These are phyloP conservation scores for Drosophila baimaii DNA, from an alignment of 1,140 invertebrate species.

Conservation along the genomic window DNA sequence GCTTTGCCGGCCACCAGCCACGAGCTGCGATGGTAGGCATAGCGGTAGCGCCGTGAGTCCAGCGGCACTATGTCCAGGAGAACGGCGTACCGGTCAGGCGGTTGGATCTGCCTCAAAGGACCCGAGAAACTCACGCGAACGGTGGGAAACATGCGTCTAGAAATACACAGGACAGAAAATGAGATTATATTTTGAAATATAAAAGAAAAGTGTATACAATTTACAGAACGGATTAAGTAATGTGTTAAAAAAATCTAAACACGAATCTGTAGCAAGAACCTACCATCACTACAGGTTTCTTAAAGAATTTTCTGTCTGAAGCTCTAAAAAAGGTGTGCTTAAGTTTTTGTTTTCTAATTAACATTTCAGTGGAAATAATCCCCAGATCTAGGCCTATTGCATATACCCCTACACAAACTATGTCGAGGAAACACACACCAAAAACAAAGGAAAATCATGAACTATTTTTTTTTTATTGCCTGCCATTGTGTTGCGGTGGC, in stretches of 20 bases:
- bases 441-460: constrained; percentile 42
- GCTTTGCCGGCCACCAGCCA: constrained; percentile 99
- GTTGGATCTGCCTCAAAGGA: constrained; percentile 87
- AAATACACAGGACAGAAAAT: constrained; percentile 44
- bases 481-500: constrained; percentile 38
- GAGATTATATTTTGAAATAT: neutral
- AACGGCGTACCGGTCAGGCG: constrained; percentile 93
- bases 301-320: neutral
- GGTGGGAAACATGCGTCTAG: constrained; percentile 99
- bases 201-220: no score
- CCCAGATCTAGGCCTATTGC: no score
- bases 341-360: neutral
- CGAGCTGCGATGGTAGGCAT: constrained; percentile 98
- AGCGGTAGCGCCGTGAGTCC: constrained; percentile 98
- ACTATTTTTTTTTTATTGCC: constrained; percentile 64
- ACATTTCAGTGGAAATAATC: neutral
- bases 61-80: constrained; percentile 98
- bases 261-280: neutral
- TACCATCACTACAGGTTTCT: neutral
- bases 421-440: constrained; percentile 65
- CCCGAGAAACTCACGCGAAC: constrained; percentile 96
- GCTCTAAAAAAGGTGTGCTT: neutral
- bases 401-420: neutral
- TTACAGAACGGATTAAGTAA: no score
- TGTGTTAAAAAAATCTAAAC: no score